Evolutionary conservation across 1,140 invertebrate genomes (phyloP), one percentile per base, ranked within the genome.

Genomic region (Rhagoletis zephyria): DNA sequence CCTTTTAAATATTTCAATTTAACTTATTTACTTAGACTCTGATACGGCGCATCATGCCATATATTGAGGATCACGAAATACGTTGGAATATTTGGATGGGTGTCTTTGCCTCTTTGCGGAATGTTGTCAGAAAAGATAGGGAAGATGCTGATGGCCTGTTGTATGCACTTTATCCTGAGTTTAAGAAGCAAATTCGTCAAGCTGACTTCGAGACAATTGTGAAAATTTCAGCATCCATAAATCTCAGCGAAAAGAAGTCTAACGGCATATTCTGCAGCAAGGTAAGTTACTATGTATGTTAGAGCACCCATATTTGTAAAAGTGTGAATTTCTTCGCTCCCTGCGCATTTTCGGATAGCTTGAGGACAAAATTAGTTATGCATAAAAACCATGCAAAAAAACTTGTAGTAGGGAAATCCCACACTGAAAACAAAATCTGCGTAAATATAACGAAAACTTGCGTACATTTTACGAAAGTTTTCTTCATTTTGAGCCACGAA

Each of bases 1-100:
- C 30, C 30, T 16, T 63, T 63, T n/a, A 63, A 63, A 14, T 63
- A 86, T 67, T 64, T 89, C 61, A 14, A 16, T 3, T 4, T 85
- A n/a, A 86, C 88, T 65, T 87, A 12, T 89, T 90, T 67, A 45
- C 70, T 87, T 86, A 95, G 94, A 94, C 94, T 89, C 91, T 95
- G 67, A 90, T 95, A 67, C 91, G 95, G 51, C 93, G 95, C 89
- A 93, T 95, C 88, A 93, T 95, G 90, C 94, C 95, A 48, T 94
- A 93, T 48, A 89, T 95, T 87, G 93, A 93, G 87, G 92, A 94
- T 89, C 91, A 92, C 64, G 90, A 89, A 86, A 90, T 94, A 81
- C 91, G 94, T 9, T 93, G 92, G 90, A 93, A 93, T 87, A 89
- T 95, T 14, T 95, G 94, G 94, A 91, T 91, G 74, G 93, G 91